Conservation (phyloP, 2,797 vertebrate genomes). For the Pangasius sanitwongsei region DNA sequence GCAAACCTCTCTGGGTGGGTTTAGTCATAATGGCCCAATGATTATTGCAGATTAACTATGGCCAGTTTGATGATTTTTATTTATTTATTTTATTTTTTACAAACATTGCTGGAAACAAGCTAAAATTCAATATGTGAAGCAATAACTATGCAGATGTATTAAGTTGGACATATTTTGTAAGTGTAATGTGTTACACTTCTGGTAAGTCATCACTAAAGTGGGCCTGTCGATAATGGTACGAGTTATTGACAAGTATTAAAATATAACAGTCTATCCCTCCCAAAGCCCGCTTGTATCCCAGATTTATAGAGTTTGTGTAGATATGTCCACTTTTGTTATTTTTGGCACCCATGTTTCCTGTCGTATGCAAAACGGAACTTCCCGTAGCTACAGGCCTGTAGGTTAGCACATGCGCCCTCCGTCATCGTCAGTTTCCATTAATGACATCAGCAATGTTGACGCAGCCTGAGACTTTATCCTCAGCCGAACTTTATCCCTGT, state of each 20-base stretch:
- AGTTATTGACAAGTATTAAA: slow-evolving; percentile 64
- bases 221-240: slow-evolving; percentile 64
- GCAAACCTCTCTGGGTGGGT: background rate
- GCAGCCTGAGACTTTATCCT: slow-evolving; percentile 21
- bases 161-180: background rate
- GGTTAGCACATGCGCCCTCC: background rate
- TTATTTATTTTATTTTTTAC: background rate
- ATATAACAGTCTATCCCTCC: slow-evolving; percentile 53
- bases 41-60: background rate
- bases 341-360: background rate
- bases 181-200: slow-evolving; percentile 7
- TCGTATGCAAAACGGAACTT: background rate
- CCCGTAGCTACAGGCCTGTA: background rate
- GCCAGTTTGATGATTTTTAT: background rate
- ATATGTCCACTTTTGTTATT: slow-evolving; percentile 62
- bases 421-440: slow-evolving; percentile 15
- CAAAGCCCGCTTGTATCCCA: slow-evolving; percentile 66
- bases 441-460: slow-evolving; percentile 22
- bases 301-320: slow-evolving; percentile 60
- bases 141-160: background rate
- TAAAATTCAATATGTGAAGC: background rate
- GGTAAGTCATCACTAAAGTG: slow-evolving; percentile 37
- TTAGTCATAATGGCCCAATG: background rate
- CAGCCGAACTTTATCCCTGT: slow-evolving; percentile 24
- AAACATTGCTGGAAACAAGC: background rate